A percentile compares a stretch with the other conserved stretches of the same genome.
phyloP scores from a whole-genome alignment of 2,888 invertebrate species.

The Cataglyphis rosenhaueri region DNA sequence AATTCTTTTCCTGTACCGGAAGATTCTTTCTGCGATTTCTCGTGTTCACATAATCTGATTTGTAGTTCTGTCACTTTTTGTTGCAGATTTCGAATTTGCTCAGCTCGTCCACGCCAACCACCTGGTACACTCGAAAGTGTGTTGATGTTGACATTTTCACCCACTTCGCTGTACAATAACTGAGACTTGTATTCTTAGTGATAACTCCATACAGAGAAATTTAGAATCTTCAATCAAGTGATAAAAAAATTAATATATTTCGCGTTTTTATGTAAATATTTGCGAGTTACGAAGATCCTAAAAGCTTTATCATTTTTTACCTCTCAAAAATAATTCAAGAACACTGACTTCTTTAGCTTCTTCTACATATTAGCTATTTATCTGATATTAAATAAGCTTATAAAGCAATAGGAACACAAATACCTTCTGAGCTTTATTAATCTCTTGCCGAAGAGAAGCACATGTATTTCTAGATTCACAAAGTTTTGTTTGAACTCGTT shows the following conservation, averaged over 20 bases:
- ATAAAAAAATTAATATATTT: neutral
- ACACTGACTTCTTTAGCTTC: neutral
- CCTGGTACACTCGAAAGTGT: constrained; percentile 87
- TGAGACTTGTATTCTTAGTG: constrained; percentile 64
- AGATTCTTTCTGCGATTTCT: constrained; percentile 63
- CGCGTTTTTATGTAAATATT: neutral
- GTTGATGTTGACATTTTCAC: constrained; percentile 90
- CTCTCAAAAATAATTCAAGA: neutral
- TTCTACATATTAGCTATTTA: neutral
- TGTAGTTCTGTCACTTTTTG: constrained; percentile 90
- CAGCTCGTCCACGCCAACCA: constrained; percentile 92
- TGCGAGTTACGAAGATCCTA: neutral
- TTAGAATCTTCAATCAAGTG: neutral
- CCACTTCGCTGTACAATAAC: constrained; percentile 91
- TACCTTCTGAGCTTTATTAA: constrained; percentile 90
- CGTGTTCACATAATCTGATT: constrained; percentile 86
- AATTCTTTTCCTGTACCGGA: constrained; percentile 53
- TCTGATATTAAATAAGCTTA: neutral
- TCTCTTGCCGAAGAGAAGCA: constrained; percentile 89
- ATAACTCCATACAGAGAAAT: constrained; percentile 21
- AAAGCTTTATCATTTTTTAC: neutral
- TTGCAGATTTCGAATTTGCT: constrained; percentile 90
- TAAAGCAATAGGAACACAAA: neutral
- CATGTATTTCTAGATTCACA: constrained; percentile 90
- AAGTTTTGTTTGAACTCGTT: constrained; percentile 88